phyloP scores from a whole-genome alignment of 2,797 vertebrate genomes.

The Coracias cyanogaster region DNA sequence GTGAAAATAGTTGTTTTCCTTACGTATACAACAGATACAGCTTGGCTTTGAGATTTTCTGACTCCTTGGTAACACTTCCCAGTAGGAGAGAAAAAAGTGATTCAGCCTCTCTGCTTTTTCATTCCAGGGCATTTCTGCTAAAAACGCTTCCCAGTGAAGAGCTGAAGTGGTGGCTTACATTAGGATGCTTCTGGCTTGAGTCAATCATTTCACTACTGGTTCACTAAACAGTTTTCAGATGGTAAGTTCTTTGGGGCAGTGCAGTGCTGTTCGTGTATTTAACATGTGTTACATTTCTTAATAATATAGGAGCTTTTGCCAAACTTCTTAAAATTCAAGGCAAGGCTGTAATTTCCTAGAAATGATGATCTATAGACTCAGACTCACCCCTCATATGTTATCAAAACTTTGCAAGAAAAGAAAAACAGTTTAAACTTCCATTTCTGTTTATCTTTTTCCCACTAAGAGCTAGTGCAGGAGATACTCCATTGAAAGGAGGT shows the following conservation, averaged over 20 bases:
- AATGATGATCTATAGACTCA: background rate
- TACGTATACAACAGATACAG: background rate
- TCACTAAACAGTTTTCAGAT: background rate
- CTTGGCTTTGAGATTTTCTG: background rate
- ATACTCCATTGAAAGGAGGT: fast-evolving
- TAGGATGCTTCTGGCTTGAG: background rate
- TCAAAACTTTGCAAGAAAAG: background rate
- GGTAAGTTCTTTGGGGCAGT: background rate
- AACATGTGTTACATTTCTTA: background rate
- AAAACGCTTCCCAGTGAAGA: background rate
- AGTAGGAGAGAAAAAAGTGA: background rate
- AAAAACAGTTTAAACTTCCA: background rate
- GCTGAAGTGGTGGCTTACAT: background rate
- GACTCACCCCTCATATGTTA: background rate
- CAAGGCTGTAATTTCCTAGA: background rate
- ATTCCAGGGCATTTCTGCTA: background rate
- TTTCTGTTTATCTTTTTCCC: background rate
- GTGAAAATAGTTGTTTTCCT: background rate
- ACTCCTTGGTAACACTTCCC: fast-evolving
- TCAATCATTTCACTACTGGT: background rate
- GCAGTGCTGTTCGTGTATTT: background rate
- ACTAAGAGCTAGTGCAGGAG: background rate
- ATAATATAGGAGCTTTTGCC: background rate
- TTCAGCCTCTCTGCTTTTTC: background rate
- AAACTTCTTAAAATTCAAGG: background rate